Conservation (phyloP, 2,113 vertebrate genomes). For the Myotis brandtii region DNA sequence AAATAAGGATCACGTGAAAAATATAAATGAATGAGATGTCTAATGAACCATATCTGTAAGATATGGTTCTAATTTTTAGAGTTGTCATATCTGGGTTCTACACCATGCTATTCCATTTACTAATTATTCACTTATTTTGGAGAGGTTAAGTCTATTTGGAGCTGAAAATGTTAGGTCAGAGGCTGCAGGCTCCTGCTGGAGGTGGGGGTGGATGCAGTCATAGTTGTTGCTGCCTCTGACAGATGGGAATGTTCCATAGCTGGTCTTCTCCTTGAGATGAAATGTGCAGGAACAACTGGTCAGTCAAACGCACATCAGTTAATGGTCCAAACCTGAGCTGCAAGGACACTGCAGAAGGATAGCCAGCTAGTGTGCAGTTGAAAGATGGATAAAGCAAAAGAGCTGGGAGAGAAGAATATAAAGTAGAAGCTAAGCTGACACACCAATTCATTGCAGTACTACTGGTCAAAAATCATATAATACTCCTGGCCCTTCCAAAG, state of each 20-base stretch:
- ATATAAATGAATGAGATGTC: background rate
- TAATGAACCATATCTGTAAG: background rate
- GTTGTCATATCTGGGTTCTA: background rate
- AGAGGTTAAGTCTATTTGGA: background rate
- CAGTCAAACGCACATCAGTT: background rate
- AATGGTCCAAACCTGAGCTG: background rate
- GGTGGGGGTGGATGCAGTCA: accelerated
- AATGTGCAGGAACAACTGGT: background rate
- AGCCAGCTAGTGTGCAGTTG: background rate
- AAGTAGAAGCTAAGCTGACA: background rate
- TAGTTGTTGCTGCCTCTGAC: background rate
- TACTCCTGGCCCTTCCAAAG: background rate
- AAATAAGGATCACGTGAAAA: background rate
- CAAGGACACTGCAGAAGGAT: background rate
- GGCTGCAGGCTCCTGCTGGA: background rate
- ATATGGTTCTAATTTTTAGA: background rate
- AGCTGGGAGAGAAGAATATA: background rate
- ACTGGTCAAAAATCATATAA: background rate
- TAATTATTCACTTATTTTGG: background rate
- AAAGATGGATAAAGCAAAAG: background rate
- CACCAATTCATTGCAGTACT: background rate
- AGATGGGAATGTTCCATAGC: background rate
- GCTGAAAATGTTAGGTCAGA: background rate
- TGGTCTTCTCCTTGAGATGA: background rate
- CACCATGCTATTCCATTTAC: background rate